phyloP scores from a whole-genome alignment of 2,888 invertebrate genomes.

The Diaprepes abbreviatus region DNA sequence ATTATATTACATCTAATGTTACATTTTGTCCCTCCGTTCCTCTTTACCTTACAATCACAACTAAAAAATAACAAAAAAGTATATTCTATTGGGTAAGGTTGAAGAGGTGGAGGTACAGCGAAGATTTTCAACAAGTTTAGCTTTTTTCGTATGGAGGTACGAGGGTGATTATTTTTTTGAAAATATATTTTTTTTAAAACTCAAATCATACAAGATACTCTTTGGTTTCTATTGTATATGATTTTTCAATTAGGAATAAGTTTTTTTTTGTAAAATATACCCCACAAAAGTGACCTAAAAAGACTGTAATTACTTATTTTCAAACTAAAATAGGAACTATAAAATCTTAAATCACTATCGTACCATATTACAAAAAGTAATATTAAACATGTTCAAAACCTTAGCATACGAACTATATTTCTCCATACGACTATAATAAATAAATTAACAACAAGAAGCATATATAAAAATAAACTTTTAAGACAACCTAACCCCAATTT shows the following conservation, averaged over 20 bases:
- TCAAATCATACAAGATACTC: too few species aligned
- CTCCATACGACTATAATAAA: slow-evolving; percentile 50
- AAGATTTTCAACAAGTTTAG: slow-evolving; percentile 12
- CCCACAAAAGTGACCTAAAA: too few species aligned
- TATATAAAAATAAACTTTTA: slow-evolving; percentile 56
- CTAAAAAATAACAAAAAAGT: slow-evolving; percentile 11
- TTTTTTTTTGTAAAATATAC: too few species aligned
- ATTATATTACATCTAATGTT: slow-evolving; percentile 35
- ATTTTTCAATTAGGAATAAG: too few species aligned
- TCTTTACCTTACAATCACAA: slow-evolving; percentile 7
- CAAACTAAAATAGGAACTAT: not conserved
- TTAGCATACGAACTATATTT: not conserved
- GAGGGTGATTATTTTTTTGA: not conserved
- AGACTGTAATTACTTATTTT: too few species aligned
- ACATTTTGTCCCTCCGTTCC: slow-evolving; percentile 37
- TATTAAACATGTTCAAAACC: not conserved
- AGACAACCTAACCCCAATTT: slow-evolving; percentile 57
- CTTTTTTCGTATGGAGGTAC: not conserved
- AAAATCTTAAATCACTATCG: not conserved
- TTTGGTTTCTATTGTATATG: too few species aligned
- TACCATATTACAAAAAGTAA: not conserved
- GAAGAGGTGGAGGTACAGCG: not conserved
- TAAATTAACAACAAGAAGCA: slow-evolving; percentile 57
- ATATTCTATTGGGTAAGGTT: slow-evolving; percentile 8
- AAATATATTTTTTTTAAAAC: too few species aligned